A percentile compares a stretch with the other conserved stretches of the same genome.
Evolutionary conservation across 2,797 vertebrate species (phyloP).

Genomic region (Nannoperca australis): DNA sequence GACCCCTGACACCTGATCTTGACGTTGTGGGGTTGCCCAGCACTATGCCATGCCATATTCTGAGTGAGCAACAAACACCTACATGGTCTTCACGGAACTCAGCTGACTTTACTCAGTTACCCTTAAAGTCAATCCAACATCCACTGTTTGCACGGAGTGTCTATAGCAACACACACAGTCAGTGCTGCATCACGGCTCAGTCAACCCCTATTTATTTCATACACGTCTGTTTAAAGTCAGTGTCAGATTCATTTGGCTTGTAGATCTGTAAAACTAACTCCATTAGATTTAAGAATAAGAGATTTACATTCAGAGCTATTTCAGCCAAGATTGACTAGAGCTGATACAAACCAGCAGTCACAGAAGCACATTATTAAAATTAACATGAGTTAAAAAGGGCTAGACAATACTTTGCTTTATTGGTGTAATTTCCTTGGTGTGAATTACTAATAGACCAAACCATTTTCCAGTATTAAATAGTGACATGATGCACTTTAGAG

Average conservation of each 20-base stretch:
- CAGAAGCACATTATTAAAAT: slow-evolving; percentile 19
- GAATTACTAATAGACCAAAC: slow-evolving; percentile 10
- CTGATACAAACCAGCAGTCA: slow-evolving; percentile 33
- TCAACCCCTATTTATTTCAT: slow-evolving; percentile 64
- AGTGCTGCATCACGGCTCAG: slow-evolving; percentile 51
- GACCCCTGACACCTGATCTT: slow-evolving; percentile 58
- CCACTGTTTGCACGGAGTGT: slow-evolving; percentile 64
- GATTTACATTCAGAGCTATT: slow-evolving; percentile 42
- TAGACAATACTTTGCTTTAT: not conserved
- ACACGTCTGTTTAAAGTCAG: slow-evolving; percentile 69
- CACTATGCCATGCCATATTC: slow-evolving; percentile 45
- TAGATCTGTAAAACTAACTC: slow-evolving; percentile 25
- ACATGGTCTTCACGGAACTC: slow-evolving; percentile 47
- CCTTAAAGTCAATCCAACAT: slow-evolving; percentile 47
- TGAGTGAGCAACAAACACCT: slow-evolving; percentile 50
- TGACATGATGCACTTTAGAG: slow-evolving; percentile 2
- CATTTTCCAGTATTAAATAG: slow-evolving; percentile 6
- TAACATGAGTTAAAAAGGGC: slow-evolving; percentile 9
- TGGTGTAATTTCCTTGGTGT: not conserved
- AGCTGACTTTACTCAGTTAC: slow-evolving; percentile 47
- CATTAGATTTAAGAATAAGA: slow-evolving; percentile 7
- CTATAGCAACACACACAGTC: slow-evolving; percentile 69
- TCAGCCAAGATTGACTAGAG: slow-evolving; percentile 26
- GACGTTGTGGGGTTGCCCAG: slow-evolving; percentile 47
- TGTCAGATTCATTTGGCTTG: slow-evolving; percentile 57